These are phyloP conservation scores for Yponomeuta sedellus DNA, from an alignment of 2,888 invertebrate species.

Conservation along the genomic window DNA sequence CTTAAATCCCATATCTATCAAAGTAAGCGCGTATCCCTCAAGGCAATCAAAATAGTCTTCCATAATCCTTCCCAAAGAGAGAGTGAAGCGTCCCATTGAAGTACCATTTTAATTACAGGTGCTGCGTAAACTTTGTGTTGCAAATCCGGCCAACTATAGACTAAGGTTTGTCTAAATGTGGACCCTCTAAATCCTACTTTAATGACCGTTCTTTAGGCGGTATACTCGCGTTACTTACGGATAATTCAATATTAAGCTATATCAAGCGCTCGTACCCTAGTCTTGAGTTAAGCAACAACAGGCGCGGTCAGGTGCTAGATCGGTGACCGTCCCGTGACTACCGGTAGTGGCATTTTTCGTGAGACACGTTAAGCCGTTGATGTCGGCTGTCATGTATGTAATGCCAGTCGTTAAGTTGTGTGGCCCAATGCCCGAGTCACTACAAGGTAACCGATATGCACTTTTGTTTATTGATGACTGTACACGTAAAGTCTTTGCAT, in stretches of 20 bases:
- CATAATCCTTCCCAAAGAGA: neutral
- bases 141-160: conserved; percentile 25
- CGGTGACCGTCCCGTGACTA: too few relatives aligned
- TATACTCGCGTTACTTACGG: conserved; percentile 27
- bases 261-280: too few relatives aligned
- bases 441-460: too few relatives aligned
- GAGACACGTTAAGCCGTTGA: too few relatives aligned
- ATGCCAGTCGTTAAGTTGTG: too few relatives aligned
- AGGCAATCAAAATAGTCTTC: conserved; percentile 2
- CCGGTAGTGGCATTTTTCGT: too few relatives aligned
- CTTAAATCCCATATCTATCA: neutral
- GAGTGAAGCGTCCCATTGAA: conserved; percentile 30
- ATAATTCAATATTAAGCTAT: conserved; percentile 25
- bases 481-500: too few relatives aligned
- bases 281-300: too few relatives aligned
- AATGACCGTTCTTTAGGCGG: conserved; percentile 56
- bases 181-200: conserved; percentile 73
- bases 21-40: neutral
- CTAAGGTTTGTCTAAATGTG: conserved; percentile 66
- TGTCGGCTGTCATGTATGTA: too few relatives aligned
- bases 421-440: too few relatives aligned
- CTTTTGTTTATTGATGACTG: too few relatives aligned
- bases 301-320: too few relatives aligned
- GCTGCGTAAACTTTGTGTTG: conserved; percentile 25
- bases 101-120: conserved; percentile 55